Evolutionary conservation across 2,113 vertebrate genomes (phyloP).

Genomic region (Phocoena sinus): DNA sequence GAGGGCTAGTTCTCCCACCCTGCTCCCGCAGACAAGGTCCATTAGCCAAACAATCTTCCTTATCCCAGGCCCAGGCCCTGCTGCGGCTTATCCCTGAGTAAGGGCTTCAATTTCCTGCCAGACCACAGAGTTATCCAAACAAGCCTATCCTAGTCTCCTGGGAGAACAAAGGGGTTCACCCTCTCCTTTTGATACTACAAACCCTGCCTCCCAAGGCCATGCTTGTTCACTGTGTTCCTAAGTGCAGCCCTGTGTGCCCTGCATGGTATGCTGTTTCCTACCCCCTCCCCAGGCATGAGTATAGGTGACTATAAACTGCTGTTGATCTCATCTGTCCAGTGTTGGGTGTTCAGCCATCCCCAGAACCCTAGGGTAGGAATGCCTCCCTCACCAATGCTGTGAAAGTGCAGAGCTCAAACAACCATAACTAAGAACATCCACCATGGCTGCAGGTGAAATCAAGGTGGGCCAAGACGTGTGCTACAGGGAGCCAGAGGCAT

Average conservation of each 20-base stretch:
- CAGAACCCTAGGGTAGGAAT: neutral
- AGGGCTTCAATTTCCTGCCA: neutral
- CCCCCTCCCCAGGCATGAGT: neutral
- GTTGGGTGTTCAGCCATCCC: no score
- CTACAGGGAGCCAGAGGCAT: neutral
- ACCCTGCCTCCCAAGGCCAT: neutral
- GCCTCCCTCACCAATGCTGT: neutral
- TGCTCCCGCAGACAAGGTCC: neutral
- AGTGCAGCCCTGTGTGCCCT: fast-evolving
- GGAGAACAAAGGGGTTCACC: neutral
- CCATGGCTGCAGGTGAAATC: no score
- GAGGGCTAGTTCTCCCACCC: neutral
- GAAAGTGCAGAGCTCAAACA: neutral
- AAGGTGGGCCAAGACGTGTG: neutral
- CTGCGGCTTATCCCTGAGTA: neutral
- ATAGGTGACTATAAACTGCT: neutral
- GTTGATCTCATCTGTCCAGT: neutral
- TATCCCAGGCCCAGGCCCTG: neutral
- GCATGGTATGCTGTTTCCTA: neutral
- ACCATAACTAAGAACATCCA: neutral
- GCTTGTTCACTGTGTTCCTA: neutral
- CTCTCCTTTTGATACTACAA: neutral
- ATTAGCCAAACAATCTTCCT: neutral
- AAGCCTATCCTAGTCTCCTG: neutral
- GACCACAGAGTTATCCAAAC: neutral